Evolutionary conservation across 2,888 invertebrate genomes (phyloP).

Genomic region (Atrina japonica): DNA sequence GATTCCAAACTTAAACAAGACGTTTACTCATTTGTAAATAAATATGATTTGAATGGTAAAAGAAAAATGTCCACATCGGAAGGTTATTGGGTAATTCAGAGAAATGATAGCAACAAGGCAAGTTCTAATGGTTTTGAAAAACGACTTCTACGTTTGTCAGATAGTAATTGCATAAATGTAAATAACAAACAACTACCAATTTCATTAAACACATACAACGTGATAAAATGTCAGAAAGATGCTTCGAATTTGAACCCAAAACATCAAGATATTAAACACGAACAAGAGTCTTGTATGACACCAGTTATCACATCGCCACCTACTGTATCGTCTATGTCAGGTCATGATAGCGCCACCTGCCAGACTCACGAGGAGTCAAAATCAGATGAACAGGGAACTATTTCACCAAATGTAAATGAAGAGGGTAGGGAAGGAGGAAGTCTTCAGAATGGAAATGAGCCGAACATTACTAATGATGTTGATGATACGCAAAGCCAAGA

Average conservation of each 20-base stretch:
- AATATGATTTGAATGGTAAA: not conserved
- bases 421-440: no score
- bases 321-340: no score
- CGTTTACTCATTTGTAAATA: not conserved
- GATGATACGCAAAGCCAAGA: no score
- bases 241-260: not conserved
- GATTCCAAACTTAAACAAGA: not conserved
- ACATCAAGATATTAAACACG: not conserved
- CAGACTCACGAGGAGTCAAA: no score
- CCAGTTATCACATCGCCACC: no score
- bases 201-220: not conserved
- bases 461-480: no score
- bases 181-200: constrained; percentile 1
- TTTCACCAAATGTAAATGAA: no score
- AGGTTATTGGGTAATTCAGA: constrained; percentile 14
- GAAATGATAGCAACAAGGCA: not conserved
- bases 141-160: constrained; percentile 3
- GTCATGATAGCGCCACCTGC: no score
- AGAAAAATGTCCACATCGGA: not conserved
- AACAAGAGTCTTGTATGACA: not conserved
- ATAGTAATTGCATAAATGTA: not conserved
- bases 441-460: no score
- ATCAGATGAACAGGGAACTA: no score
- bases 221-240: constrained; percentile 18
- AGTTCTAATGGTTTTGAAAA: not conserved